Percentiles rank a stretch among this genome's conserved stretches.
These are phyloP conservation scores for Rhinoraja longicauda DNA, from an alignment of 2,797 vertebrate genomes.

Conservation along the genomic window DNA sequence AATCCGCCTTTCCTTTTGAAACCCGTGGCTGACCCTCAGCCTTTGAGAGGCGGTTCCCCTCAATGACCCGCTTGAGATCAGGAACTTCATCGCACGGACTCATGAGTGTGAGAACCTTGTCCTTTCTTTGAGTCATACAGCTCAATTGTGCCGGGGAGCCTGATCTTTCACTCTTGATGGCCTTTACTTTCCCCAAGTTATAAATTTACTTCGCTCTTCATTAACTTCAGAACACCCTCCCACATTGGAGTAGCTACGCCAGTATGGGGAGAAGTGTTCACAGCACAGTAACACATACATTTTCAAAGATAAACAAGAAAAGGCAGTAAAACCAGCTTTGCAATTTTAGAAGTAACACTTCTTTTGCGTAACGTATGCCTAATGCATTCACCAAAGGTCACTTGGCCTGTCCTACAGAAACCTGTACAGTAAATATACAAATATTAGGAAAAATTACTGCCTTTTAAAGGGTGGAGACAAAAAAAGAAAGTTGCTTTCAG, in stretches of 20 bases:
- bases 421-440: constrained; percentile 64
- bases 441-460: constrained; percentile 55
- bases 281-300: background rate
- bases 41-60: background rate
- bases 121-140: background rate
- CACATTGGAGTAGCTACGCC: background rate
- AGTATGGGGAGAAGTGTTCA: background rate
- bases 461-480: constrained; percentile 75
- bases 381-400: constrained; percentile 83
- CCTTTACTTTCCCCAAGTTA: background rate
- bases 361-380: constrained; percentile 52
- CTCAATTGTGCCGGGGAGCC: background rate
- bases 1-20: no score
- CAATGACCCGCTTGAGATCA: background rate
- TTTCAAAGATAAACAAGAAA: constrained; percentile 3
- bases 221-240: constrained; percentile 2
- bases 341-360: constrained; percentile 27
- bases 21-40: background rate
- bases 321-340: background rate
- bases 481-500: constrained; percentile 56
- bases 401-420: constrained; percentile 75
- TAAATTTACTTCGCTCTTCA: background rate
- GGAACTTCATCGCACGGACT: background rate
- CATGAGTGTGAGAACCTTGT: background rate
- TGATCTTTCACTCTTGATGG: background rate